These are phyloP conservation scores for Morphnarchus princeps DNA, from an alignment of 2,113 vertebrate species.

Conservation along the genomic window DNA sequence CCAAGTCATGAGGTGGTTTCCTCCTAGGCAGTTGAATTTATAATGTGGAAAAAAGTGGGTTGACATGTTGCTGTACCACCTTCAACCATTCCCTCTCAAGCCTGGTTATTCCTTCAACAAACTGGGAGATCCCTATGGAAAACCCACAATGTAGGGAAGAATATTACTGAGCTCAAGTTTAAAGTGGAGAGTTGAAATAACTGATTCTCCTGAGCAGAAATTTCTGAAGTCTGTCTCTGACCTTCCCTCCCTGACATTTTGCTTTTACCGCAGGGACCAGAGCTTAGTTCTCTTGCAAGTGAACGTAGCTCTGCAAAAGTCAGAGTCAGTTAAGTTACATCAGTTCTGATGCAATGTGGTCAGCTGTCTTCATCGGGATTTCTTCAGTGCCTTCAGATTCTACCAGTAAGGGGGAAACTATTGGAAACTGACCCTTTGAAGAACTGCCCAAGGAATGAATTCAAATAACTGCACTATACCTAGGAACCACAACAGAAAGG, in stretches of 20 bases:
- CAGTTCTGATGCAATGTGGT: not conserved
- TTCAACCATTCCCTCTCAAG: not conserved
- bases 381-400: not conserved
- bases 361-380: not conserved
- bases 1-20: constrained; percentile 34
- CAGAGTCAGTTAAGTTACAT: not conserved
- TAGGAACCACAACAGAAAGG: not conserved
- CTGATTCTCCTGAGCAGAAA: not conserved
- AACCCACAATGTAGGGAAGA: not conserved
- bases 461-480: not conserved
- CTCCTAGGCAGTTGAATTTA: constrained; percentile 28
- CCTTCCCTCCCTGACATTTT: not conserved
- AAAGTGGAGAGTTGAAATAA: not conserved
- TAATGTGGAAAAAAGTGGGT: not conserved
- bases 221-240: not conserved
- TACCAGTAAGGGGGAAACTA: not conserved
- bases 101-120: not conserved
- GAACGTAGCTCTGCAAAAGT: not conserved
- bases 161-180: not conserved
- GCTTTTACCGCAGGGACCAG: not conserved
- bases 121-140: not conserved
- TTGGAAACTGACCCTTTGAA: not conserved
- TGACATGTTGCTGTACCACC: constrained; percentile 5
- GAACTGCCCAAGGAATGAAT: not conserved
- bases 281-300: not conserved